Conservation (phyloP, 2,888 invertebrate genomes). For the Plutella xylostella region DNA sequence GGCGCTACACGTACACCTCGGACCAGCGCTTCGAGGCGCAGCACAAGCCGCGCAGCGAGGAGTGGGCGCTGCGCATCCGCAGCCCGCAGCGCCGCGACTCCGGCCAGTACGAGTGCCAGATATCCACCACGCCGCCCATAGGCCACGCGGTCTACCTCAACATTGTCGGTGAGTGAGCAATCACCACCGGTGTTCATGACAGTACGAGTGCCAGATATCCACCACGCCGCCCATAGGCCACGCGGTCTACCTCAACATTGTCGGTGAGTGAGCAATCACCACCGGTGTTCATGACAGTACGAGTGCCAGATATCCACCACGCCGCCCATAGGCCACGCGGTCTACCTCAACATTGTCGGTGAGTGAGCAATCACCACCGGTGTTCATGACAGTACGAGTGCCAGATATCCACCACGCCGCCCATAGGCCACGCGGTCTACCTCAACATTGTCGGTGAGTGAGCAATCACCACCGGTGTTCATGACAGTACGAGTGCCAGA, state of each 20-base stretch:
- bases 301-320: slow-evolving; percentile 94
- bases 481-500: slow-evolving; percentile 91
- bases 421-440: slow-evolving; percentile 84
- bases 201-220: slow-evolving; percentile 93
- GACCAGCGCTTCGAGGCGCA: slow-evolving; percentile 86
- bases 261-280: slow-evolving; percentile 89
- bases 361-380: slow-evolving; percentile 36
- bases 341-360: slow-evolving; percentile 87
- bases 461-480: neutral
- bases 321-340: slow-evolving; percentile 86
- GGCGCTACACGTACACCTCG: slow-evolving; percentile 87
- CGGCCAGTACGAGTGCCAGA: slow-evolving; percentile 91
- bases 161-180: slow-evolving; percentile 79
- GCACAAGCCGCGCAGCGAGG: slow-evolving; percentile 87
- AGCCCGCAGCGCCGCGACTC: slow-evolving; percentile 84
- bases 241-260: slow-evolving; percentile 83
- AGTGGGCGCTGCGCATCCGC: slow-evolving; percentile 81
- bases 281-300: slow-evolving; percentile 89
- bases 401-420: slow-evolving; percentile 91
- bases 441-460: slow-evolving; percentile 86
- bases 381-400: slow-evolving; percentile 83
- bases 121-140: slow-evolving; percentile 89
- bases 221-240: slow-evolving; percentile 90
- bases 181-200: slow-evolving; percentile 41
- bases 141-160: slow-evolving; percentile 85